Base-by-base conservation (phyloP, 2,888 invertebrate genomes). In the Acrobasis repandana region DNA sequence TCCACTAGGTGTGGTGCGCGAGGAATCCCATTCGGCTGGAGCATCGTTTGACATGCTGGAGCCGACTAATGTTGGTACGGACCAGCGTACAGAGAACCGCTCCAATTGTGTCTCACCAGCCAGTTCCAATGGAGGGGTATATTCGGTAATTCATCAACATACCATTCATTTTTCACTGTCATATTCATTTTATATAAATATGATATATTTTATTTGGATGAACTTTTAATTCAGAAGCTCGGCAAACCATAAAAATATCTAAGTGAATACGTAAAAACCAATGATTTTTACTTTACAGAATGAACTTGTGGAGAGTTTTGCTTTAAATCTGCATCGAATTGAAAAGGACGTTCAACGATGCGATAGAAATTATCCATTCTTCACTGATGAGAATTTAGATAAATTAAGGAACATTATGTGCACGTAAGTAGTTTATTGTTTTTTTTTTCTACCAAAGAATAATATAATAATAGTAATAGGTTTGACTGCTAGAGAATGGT, bases 341-440 rank as follows among this genome's bases (percentile, higher is more conserved):
- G 98, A 99, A 80, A 99, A 99, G 83, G 98, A 98, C 83, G 98
- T 99, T 0, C 98, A 98, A 83, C 92, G 98, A 62, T 99, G 98
- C 85, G 98, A 99, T 88, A 93, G 98, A 57, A 98, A 98, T 84
- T 97, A 98, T 81, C 96, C 96, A 86, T 99, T 98, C 88, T 99
- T 98, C 85, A 96, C 95, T 0, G 94, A 95, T 51, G 95, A 96
- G 65, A 98, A 98, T 86, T 92, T 98, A 70, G 98, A 98, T 75
- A 98, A 98, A 83, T 90, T 98, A 34, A 93, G 98, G 61, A 98
- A 98, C 88, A 96, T 99, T 61, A 98, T 99, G 96, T 98, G 98
- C 95, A 98, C 98, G 96, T 98, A 88, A 94, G 96, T 90, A 54
- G 50, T 16, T 46, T 36, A 47, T 46, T 46, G 46, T 9, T 28